phyloP scores from a whole-genome alignment of 2,797 vertebrate genomes.

The Ptychobarbus kaznakovi region DNA sequence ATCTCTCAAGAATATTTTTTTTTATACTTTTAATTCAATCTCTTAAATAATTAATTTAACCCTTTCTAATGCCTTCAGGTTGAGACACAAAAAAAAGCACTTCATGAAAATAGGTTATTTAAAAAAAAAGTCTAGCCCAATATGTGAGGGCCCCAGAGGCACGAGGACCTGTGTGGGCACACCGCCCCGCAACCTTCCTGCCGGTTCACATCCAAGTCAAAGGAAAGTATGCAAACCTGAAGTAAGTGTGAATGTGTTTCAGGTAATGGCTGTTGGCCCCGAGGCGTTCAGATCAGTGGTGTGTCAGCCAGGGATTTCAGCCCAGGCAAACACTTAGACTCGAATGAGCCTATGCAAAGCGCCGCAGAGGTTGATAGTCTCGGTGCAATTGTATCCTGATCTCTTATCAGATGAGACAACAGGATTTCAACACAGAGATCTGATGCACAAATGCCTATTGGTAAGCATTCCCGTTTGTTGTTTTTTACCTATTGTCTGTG shows the following conservation, averaged over 20 bases:
- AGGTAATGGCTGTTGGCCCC: not conserved
- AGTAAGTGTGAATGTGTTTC: not conserved
- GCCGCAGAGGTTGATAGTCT: conserved; percentile 39
- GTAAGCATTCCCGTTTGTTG: not conserved
- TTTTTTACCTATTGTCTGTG: not conserved
- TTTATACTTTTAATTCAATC: not conserved
- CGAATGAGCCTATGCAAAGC: conserved; percentile 62
- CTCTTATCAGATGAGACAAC: conserved; percentile 33
- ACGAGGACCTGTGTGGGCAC: not conserved
- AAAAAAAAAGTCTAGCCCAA: not conserved
- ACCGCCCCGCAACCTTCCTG: too few relatives aligned
- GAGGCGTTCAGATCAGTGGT: conserved; percentile 2
- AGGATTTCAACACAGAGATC: not conserved
- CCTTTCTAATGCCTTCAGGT: not conserved
- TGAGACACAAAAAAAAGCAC: not conserved
- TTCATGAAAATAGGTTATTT: not conserved
- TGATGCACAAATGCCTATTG: not conserved
- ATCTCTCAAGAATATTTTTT: too few relatives aligned
- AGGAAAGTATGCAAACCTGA: conserved; percentile 40
- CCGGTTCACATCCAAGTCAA: not conserved
- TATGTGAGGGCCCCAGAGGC: not conserved
- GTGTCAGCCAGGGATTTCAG: conserved; percentile 32
- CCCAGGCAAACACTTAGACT: conserved; percentile 43
- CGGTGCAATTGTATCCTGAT: conserved; percentile 20
- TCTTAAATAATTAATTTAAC: not conserved